A percentile compares a stretch with the other conserved stretches of the same genome.
Evolutionary conservation across 2,113 vertebrate species (phyloP).

Genomic region (Camelus dromedarius): DNA sequence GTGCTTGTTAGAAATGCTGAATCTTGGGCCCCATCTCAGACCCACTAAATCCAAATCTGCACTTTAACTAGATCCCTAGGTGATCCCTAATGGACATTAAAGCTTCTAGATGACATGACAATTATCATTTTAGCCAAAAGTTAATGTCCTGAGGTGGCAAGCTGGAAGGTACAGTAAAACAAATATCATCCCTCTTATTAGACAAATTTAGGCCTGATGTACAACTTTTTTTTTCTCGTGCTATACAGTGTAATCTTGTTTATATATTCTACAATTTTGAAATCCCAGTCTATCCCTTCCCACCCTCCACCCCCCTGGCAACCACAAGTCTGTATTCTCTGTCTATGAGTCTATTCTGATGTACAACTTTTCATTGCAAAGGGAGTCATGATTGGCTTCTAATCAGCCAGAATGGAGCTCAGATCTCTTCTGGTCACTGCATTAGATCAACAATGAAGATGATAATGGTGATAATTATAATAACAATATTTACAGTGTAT

Average conservation of each 20-base stretch:
- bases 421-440: not conserved
- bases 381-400: not conserved
- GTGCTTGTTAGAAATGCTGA: slow-evolving; percentile 28
- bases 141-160: not conserved
- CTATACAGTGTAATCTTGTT: no score
- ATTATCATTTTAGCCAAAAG: slow-evolving; percentile 21
- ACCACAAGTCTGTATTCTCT: no score
- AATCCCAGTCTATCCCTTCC: no score
- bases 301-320: no score
- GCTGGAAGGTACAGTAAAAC: not conserved
- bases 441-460: slow-evolving; percentile 40
- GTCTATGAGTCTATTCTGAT: not conserved
- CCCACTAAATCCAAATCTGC: not conserved
- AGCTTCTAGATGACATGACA: not conserved
- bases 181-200: not conserved
- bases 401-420: not conserved
- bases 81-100: slow-evolving; percentile 9
- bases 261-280: no score
- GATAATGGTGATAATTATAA: not conserved
- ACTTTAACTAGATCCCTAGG: not conserved
- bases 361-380: slow-evolving; percentile 29
- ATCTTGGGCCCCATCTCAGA: not conserved
- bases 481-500: slow-evolving; percentile 30
- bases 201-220: not conserved
- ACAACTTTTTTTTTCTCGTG: not conserved